Base-by-base conservation (phyloP, 2,113 vertebrate species). In the Choloepus hoffmanni region DNA sequence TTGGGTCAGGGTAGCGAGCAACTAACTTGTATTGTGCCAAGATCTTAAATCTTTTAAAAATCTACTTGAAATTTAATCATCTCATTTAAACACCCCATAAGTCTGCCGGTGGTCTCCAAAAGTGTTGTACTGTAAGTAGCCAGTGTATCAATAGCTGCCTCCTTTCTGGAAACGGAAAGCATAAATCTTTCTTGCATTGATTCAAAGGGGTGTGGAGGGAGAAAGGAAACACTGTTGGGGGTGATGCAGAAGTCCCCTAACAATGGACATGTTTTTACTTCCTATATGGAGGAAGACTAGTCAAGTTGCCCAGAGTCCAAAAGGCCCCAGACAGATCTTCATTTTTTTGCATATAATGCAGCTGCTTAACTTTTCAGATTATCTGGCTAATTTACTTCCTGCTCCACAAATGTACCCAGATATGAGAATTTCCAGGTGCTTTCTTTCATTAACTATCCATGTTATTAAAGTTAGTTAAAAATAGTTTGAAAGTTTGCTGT, bases 371-470 rank as follows among this genome's bases (percentile, higher is more conserved):
- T 94, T 95, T 96, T 15, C n/a, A 68, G 9, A 84, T 0, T 60
- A 0, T 30, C 30, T 91, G 97, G 70, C 55, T 87, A 97, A 84
- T 55, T 81, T 53, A 85, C 50, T 95, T 92, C 85, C 40, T 2
- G n/a, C 48, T 23, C n/a, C 36, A 33, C 10, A 30, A 79, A 90
- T 83, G 48, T 62, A 13, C 36, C 1, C 45, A 5, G 8, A n/a
- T 58, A 60, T 95, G 77, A 72, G 12, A 53, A 85, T 85, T 65
- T 98, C 88, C 96, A 88, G 43, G 85, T 94, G 84, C 70, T 96
- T 93, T 18, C 28, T 93, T 65, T 21, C 92, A 96, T 78, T 55
- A 90, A 89, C 30, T 95, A 83, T 92, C 95, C 94, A 76, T 70
- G n/a, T 95, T 50, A 76, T 81, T 87, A 85, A 67, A 74, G 58